Percentiles rank a stretch among this genome's conserved stretches.
These are phyloP conservation scores for Rhingia campestris DNA, from an alignment of 2,888 invertebrate species.

Conservation along the genomic window DNA sequence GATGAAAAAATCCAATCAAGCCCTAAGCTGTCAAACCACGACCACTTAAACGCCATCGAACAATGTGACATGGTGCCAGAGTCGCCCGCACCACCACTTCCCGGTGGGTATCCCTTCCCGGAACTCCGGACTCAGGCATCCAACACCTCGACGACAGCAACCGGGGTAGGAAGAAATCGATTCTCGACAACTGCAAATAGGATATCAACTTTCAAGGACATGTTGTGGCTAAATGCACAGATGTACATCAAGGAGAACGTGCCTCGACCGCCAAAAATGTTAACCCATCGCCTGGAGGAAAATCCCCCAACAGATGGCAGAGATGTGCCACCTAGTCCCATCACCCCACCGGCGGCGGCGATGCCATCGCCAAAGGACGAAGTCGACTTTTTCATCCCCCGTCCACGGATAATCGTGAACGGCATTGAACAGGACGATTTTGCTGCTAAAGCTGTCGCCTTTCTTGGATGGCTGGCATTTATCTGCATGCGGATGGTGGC, in stretches of 20 bases:
- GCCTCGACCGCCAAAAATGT: conserved; percentile 83
- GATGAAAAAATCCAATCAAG: conserved; percentile 79
- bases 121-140: conserved; percentile 56
- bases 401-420: conserved; percentile 84
- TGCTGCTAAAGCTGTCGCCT: conserved; percentile 87
- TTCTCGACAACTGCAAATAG: conserved; percentile 73
- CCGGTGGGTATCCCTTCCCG: conserved; percentile 64
- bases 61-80: conserved; percentile 81
- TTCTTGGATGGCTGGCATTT: conserved; percentile 91
- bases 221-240: conserved; percentile 85
- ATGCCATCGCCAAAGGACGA: conserved; percentile 75
- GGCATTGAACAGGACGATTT: conserved; percentile 90
- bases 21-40: conserved; percentile 73
- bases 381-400: conserved; percentile 81
- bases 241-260: conserved; percentile 84
- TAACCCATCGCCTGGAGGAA: conserved; percentile 83
- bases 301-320: conserved; percentile 76
- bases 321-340: conserved; percentile 26
- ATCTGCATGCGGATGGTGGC: conserved; percentile 88
- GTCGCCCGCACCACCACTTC: conserved; percentile 84
- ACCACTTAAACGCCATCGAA: conserved; percentile 76
- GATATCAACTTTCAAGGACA: conserved; percentile 81
- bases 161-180: conserved; percentile 39
- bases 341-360: conserved; percentile 44
- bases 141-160: conserved; percentile 28